Evolutionary conservation across 2,113 vertebrate species (phyloP), one percentile per base, ranked within the genome.

Genomic region (Apistogramma diplotaenia): DNA sequence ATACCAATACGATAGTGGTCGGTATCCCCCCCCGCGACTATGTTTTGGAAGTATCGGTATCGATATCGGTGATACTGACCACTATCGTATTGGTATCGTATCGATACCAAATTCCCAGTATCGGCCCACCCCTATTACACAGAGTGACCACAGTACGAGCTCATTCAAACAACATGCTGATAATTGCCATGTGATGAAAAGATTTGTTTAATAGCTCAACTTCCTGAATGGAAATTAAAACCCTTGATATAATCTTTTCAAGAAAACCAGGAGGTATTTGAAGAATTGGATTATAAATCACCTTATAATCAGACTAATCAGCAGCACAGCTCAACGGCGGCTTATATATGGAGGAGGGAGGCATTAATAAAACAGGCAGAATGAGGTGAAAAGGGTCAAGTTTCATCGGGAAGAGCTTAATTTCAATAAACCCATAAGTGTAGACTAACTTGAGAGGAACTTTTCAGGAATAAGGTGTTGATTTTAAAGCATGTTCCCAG

Each of bases 191-290:
- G 72, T 12, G 79, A 87, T 78, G 46, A 77, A 83, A 49, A 70
- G 23, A 84, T 74, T 67, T 70, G 15, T 56, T 55, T 76, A 74
- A 81, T 19, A 61, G 77, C 78, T 77, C 29, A 35, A 87, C 80
- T 23, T 78, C 79, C 85, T 82, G 53, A 79, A 83, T 77, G 74
- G 58, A 89, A 87, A 87, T 85, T 78, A 82, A 79, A 87, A 82
- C 31, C 70, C 54, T 58, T 75, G 53, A 89, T 82, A 79, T 67
- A 15, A 84, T 85, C 80, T 82, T 70, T 59, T 53, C 8, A 75
- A 37, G 49, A 74, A 73, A 87, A 78, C 70, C 84, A 74, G 58
- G 67, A 89, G 79, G 77, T 60, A 43, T 83, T 70, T 87, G 72
- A 74, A 74, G 77, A 85, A 82, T 37, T 62, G 82, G 88, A 87